A percentile compares a stretch with the other conserved stretches of the same genome.
Evolutionary conservation across 2,113 vertebrate species (phyloP).

Genomic region (Corvus moneduloides): DNA sequence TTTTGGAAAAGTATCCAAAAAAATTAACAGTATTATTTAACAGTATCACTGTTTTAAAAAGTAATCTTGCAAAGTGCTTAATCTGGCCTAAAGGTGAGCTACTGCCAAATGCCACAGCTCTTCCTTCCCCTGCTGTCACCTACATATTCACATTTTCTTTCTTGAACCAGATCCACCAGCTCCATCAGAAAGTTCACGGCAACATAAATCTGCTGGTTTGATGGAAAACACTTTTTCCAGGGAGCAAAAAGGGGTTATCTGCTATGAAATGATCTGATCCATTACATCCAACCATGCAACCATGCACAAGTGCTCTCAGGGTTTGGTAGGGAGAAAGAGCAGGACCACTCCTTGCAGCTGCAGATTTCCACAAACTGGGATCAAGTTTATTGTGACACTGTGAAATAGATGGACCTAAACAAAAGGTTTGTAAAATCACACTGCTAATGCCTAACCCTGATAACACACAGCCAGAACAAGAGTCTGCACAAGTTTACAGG

Average conservation of each 20-base stretch:
- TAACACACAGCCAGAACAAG: not conserved
- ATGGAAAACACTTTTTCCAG: not conserved
- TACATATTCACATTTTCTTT: accelerated
- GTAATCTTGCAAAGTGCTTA: not conserved
- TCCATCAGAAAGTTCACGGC: not conserved
- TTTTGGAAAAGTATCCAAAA: not conserved
- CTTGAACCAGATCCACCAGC: not conserved
- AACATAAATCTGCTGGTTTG: not conserved
- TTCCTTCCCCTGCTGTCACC: not conserved
- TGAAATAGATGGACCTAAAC: not conserved
- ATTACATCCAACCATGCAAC: not conserved
- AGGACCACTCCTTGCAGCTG: not conserved
- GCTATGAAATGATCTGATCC: not conserved
- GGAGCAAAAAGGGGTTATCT: not conserved
- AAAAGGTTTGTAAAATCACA: not conserved
- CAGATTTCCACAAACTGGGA: not conserved
- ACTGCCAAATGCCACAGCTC: not conserved
- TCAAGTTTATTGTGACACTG: not conserved
- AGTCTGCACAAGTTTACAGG: not conserved
- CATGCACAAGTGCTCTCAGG: not conserved
- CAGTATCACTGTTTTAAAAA: not conserved
- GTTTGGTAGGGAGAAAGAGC: not conserved
- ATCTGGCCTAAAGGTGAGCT: not conserved
- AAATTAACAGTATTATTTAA: not conserved
- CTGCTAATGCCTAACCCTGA: not conserved